A percentile compares a stretch with the other conserved stretches of the same genome.
phyloP scores from a whole-genome alignment of 2,113 vertebrate genomes.

The Addax nasomaculatus region DNA sequence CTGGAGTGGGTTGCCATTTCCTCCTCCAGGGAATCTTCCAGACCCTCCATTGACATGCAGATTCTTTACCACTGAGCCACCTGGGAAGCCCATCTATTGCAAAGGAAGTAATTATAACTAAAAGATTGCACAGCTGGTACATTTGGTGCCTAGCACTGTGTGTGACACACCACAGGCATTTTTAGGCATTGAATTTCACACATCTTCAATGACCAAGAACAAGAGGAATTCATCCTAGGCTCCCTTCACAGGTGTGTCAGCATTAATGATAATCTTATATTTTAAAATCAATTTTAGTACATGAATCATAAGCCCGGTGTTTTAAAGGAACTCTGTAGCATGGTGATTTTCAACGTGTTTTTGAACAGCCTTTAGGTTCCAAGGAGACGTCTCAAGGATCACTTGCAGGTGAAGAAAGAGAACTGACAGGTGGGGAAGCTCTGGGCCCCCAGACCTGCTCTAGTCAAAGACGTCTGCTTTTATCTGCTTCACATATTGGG shows the following conservation, averaged over 20 bases:
- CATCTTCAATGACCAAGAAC: neutral
- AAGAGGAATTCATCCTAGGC: neutral
- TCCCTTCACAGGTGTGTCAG: neutral
- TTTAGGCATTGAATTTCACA: neutral
- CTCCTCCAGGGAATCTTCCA: neutral
- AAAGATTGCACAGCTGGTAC: neutral
- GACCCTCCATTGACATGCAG: neutral
- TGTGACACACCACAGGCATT: neutral
- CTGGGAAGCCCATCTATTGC: neutral
- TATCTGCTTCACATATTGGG: neutral
- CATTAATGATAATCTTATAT: neutral
- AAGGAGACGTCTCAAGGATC: neutral
- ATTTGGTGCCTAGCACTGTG: neutral
- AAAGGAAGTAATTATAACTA: neutral
- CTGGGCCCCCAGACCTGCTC: neutral
- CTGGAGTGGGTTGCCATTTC: neutral
- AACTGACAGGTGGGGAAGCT: neutral
- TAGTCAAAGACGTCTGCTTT: neutral
- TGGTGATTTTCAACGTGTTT: neutral
- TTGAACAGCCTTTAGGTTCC: neutral
- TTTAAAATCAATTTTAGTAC: slow-evolving; percentile 26
- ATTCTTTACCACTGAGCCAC: neutral
- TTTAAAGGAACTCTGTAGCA: neutral
- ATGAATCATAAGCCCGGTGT: neutral
- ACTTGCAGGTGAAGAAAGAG: neutral